Evolutionary conservation across 1,140 invertebrate genomes (phyloP), one percentile per base, ranked within the genome.

Genomic region (Drosophila asahinai): DNA sequence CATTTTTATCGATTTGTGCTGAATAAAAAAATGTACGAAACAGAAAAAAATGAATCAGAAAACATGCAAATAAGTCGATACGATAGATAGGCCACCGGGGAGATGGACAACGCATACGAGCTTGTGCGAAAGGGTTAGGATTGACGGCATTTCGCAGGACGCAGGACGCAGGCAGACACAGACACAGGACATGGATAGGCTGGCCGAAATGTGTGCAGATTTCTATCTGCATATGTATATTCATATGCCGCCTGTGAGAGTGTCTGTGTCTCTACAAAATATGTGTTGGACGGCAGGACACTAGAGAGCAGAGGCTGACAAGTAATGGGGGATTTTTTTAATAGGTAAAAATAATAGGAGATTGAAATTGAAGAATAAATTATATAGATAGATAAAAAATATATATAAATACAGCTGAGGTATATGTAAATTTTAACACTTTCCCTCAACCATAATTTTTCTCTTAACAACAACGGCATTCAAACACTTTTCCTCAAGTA

Each of bases 41-140:
- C 49, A n/a, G 14, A 80, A 63, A 48, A 67, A 80, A 81, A 81
- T 49, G 64, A 84, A 84, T 86, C 78, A 71, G 67, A 86, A 83
- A 83, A 84, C 81, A 84, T 84, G 83, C 78, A 86, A 86, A 86
- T 86, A 48, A 79, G 74, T 79, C 61, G 60, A 66, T 73, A 70
- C 61, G 59, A 66, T 68, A 68, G 83, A 83, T 77, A 65, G 70
- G 55, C 51, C 74, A 60, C 64, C 33, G 42, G 70, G 77, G 70
- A 76, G 71, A 19, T 47, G 61, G 54, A 48, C 48, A 62, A 27
- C 60, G 33, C 64, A 63, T 82, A 75, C 64, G 73, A 61, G 80
- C 19, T 57, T 25, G 19, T 77, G 78, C 86, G 58, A 60, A 89
- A 81, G 81, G 84, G 84, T 89, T 89, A 90, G 83, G 86, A 89